Evolutionary conservation across 2,888 invertebrate species (phyloP).

Genomic region (Megamerina dolium): DNA sequence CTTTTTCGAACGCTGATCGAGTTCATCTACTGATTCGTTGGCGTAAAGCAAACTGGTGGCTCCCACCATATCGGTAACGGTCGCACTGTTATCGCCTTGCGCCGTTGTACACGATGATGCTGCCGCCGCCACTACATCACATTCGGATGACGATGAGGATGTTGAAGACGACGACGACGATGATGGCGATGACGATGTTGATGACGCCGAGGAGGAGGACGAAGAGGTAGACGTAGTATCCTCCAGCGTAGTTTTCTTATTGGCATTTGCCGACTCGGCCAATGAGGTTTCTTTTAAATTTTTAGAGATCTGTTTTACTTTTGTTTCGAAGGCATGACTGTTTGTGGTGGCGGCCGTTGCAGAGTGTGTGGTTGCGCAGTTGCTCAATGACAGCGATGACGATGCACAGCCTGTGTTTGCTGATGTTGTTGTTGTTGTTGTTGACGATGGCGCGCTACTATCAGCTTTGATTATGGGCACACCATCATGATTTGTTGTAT

Average conservation of each 20-base stretch:
- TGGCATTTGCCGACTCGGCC: slow-evolving; percentile 25
- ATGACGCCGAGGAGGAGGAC: slow-evolving; percentile 12
- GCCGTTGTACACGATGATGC: slow-evolving; percentile 4
- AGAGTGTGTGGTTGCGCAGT: neutral
- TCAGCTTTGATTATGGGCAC: neutral
- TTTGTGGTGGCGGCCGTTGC: slow-evolving; percentile 2
- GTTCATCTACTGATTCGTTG: slow-evolving; percentile 23
- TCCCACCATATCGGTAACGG: slow-evolving; percentile 11
- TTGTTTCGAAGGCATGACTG: slow-evolving; percentile 32
- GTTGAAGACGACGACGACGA: slow-evolving; percentile 7
- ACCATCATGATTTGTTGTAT: neutral
- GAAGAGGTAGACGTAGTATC: slow-evolving; percentile 13
- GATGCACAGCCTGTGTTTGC: neutral
- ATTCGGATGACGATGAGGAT: neutral
- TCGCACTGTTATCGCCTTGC: neutral
- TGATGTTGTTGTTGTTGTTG: neutral
- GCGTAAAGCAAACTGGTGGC: slow-evolving; percentile 9
- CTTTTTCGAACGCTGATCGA: slow-evolving; percentile 27
- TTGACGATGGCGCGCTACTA: neutral
- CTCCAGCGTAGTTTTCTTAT: slow-evolving; percentile 8
- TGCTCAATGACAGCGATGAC: neutral
- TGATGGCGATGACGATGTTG: slow-evolving; percentile 10
- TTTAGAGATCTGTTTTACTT: slow-evolving; percentile 41
- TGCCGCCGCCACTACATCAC: slow-evolving; percentile 4
- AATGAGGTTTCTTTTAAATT: slow-evolving; percentile 42